Evolutionary conservation across 2,113 vertebrate genomes (phyloP).

Genomic region (Promerops cafer): DNA sequence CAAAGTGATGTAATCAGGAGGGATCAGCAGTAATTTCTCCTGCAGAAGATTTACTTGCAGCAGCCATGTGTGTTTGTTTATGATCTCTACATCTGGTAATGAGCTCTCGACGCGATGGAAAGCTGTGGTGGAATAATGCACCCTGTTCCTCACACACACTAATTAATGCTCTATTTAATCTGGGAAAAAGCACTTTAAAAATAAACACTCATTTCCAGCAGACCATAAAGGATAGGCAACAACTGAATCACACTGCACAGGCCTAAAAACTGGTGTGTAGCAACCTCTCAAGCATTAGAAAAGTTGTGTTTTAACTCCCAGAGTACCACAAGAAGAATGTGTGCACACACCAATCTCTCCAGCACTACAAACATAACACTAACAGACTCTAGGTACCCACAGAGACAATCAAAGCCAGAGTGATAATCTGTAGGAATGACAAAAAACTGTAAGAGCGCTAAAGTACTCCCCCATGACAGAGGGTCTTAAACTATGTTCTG

Average conservation of each 20-base stretch:
- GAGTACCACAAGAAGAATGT: accelerated
- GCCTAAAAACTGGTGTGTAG: background rate
- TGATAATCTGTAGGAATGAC: background rate
- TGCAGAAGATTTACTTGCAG: constrained; percentile 15
- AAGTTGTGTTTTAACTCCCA: background rate
- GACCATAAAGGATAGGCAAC: constrained; percentile 1
- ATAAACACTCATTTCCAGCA: constrained; percentile 32
- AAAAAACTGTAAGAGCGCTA: background rate
- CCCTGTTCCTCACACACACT: background rate
- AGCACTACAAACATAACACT: background rate
- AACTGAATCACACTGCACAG: background rate
- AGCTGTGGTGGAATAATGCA: background rate
- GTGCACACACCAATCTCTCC: background rate
- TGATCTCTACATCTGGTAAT: constrained; percentile 37
- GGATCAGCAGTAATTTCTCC: constrained; percentile 25
- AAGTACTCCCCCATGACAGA: background rate
- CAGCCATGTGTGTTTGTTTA: constrained; percentile 53
- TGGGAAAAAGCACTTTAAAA: constrained; percentile 20
- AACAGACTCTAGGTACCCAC: background rate
- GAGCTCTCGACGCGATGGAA: constrained; percentile 15
- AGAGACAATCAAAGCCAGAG: background rate
- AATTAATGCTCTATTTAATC: constrained; percentile 39
- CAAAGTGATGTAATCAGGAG: constrained; percentile 4
- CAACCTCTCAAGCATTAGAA: background rate
- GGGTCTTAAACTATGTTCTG: background rate